phyloP scores from a whole-genome alignment of 2,797 vertebrate species.

The Danio kyathit region DNA sequence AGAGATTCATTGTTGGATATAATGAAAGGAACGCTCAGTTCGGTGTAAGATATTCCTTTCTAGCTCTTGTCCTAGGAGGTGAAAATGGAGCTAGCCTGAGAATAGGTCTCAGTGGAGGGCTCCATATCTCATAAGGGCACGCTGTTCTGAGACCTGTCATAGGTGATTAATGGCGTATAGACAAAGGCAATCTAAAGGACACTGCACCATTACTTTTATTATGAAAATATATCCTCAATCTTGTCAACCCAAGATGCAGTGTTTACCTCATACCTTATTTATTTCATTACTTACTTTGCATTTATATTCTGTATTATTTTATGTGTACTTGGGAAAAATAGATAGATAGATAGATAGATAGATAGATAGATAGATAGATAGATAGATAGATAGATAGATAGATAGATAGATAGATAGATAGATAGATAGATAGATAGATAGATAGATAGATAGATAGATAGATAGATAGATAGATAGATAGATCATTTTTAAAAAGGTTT shows the following conservation, averaged over 20 bases:
- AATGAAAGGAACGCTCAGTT: constrained; percentile 22
- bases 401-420: too few species aligned
- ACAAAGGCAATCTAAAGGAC: constrained; percentile 1
- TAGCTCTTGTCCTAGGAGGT: neutral
- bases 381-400: too few species aligned
- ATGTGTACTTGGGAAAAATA: too few species aligned
- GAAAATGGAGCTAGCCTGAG: neutral
- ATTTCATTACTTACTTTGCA: too few species aligned
- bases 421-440: too few species aligned
- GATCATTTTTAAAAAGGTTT: too few species aligned
- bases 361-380: too few species aligned
- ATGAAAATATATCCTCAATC: constrained; percentile 25
- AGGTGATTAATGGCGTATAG: constrained; percentile 47
- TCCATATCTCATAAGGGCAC: constrained; percentile 4
- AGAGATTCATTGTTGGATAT: constrained; percentile 31
- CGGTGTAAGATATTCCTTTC: neutral
- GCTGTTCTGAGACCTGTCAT: constrained; percentile 17
- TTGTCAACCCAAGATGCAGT: neutral
- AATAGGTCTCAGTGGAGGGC: constrained; percentile 21
- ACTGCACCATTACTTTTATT: constrained; percentile 1
- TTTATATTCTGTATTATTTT: too few species aligned
- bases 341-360: too few species aligned
- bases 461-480: too few species aligned
- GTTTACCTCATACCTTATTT: neutral
- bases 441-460: too few species aligned